Conservation (phyloP, 2,113 vertebrate species). For the Calonectris borealis region DNA sequence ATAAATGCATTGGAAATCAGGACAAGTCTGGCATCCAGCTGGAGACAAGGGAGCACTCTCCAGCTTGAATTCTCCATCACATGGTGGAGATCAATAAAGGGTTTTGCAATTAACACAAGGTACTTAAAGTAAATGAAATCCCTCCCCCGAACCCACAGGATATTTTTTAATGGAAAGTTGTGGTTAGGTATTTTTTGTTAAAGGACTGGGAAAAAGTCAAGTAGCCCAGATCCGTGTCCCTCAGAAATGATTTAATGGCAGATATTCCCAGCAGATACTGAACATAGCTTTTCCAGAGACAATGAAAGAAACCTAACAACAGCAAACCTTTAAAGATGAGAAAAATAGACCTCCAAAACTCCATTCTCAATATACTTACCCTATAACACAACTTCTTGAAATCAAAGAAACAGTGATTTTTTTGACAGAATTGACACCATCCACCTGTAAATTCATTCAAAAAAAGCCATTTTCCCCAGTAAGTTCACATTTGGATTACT, state of each 20-base stretch:
- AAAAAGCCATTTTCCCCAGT: neutral
- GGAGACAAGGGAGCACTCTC: neutral
- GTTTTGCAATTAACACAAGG: neutral
- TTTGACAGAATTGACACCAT: neutral
- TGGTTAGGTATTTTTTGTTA: neutral
- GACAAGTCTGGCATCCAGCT: neutral
- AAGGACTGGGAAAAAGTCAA: neutral
- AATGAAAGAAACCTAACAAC: constrained; percentile 2
- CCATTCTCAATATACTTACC: neutral
- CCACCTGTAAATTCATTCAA: neutral
- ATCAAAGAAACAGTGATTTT: neutral
- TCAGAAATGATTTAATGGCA: neutral
- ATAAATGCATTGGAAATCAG: neutral
- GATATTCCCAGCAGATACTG: neutral
- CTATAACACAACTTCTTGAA: neutral
- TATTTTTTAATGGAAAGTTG: neutral
- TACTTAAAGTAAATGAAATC: neutral
- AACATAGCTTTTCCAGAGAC: neutral
- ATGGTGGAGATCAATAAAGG: neutral
- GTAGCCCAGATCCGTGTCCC: neutral
- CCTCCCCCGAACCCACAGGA: neutral
- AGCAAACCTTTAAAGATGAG: neutral
- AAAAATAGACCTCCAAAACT: neutral
- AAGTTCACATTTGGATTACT: constrained; percentile 7
- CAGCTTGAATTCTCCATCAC: neutral